A percentile compares a stretch with the other conserved stretches of the same genome.
phyloP scores from a whole-genome alignment of 2,113 vertebrate genomes.

The Malurus cyaneus region DNA sequence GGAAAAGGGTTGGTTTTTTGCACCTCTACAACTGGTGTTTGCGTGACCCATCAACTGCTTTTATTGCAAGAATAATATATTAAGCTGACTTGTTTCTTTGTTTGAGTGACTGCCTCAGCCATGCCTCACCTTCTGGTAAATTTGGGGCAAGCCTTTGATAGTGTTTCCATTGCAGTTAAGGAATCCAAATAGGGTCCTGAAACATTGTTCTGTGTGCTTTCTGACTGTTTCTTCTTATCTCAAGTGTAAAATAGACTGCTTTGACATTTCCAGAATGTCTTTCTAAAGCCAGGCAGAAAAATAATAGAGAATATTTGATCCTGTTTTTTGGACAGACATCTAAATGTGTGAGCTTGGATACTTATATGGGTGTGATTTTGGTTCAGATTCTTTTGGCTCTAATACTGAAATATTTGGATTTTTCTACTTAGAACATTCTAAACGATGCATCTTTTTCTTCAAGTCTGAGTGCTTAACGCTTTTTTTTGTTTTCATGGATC shows the following conservation, averaged over 20 bases:
- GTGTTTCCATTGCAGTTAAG: background rate
- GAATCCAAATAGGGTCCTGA: background rate
- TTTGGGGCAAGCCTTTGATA: background rate
- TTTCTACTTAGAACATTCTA: slow-evolving; percentile 17
- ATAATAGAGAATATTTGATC: slow-evolving; percentile 45
- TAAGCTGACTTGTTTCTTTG: background rate
- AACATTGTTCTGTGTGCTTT: slow-evolving; percentile 3
- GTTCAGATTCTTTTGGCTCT: slow-evolving; percentile 43
- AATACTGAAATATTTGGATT: slow-evolving; percentile 31
- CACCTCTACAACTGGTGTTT: background rate
- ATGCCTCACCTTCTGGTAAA: background rate
- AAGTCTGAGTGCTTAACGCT: background rate
- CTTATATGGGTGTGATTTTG: slow-evolving; percentile 46
- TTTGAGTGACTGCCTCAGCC: background rate
- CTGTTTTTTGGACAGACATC: slow-evolving; percentile 43
- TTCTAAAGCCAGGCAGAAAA: slow-evolving; percentile 36
- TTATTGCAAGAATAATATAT: background rate
- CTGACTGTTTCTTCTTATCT: slow-evolving; percentile 36
- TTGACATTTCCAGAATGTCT: slow-evolving; percentile 46
- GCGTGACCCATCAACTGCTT: background rate
- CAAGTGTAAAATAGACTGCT: slow-evolving; percentile 24
- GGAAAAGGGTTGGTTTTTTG: background rate
- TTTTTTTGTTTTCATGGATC: background rate
- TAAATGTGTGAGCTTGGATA: slow-evolving; percentile 18
- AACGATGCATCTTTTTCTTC: slow-evolving; percentile 16